These are phyloP conservation scores for Galeopterus variegatus DNA, from an alignment of 2,113 vertebrate species.

Conservation along the genomic window DNA sequence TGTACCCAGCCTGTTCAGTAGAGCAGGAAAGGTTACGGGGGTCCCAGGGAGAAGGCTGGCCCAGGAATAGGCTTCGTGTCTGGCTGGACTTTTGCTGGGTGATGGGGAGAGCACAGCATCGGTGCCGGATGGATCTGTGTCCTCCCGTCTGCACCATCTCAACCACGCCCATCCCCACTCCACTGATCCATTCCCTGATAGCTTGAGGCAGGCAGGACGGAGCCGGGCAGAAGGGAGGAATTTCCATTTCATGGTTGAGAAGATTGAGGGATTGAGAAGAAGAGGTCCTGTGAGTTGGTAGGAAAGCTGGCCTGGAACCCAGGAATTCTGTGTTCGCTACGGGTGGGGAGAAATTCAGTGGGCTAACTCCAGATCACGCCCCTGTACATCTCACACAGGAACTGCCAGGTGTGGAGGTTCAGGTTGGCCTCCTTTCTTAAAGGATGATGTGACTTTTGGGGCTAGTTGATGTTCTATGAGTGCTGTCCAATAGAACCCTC, in stretches of 20 bases:
- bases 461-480: neutral
- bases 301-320: neutral
- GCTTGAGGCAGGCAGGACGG: neutral
- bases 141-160: neutral
- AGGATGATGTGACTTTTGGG: neutral
- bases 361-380: neutral
- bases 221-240: no score
- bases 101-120: neutral
- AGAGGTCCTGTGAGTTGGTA: neutral
- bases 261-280: neutral
- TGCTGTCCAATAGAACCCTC: accelerated
- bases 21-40: neutral
- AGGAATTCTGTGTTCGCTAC: neutral
- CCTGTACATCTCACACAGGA: neutral
- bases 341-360: neutral
- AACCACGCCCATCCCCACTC: accelerated
- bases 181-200: neutral
- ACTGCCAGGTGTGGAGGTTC: neutral
- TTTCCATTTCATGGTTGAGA: neutral
- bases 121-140: neutral
- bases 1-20: neutral
- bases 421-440: neutral
- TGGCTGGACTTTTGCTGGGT: neutral
- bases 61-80: neutral
- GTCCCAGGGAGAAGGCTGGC: neutral